A percentile compares a stretch with the other conserved stretches of the same genome.
phyloP scores from a whole-genome alignment of 2,113 vertebrate genomes.

The Heterocephalus glaber region DNA sequence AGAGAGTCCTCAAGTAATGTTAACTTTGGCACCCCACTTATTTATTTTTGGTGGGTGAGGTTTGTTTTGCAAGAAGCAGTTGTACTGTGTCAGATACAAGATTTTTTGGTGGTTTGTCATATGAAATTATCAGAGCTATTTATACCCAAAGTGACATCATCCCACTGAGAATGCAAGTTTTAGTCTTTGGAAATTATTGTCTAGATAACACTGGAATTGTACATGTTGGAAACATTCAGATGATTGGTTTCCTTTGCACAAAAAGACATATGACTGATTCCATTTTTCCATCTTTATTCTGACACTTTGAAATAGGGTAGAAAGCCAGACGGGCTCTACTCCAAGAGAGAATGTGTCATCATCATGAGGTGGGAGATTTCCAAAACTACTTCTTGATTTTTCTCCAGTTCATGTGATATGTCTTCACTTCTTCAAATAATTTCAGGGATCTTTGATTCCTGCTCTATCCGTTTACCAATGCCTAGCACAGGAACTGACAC shows the following conservation, averaged over 20 bases:
- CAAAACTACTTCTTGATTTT: not conserved
- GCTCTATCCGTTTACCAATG: not conserved
- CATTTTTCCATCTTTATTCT: slow-evolving; percentile 41
- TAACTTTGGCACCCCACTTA: not conserved
- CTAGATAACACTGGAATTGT: not conserved
- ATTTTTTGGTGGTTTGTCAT: not conserved
- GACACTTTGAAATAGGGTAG: slow-evolving; percentile 25
- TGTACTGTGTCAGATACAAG: not conserved
- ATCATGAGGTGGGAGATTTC: not conserved
- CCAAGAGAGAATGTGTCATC: not conserved
- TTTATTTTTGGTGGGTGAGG: not conserved
- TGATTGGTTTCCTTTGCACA: not conserved
- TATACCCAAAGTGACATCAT: not conserved
- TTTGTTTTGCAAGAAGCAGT: slow-evolving; percentile 38
- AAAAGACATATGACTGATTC: not conserved
- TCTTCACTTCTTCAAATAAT: not conserved
- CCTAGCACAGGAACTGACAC: not conserved
- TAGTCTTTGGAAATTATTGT: not conserved
- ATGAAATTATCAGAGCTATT: not conserved
- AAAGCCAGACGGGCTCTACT: not conserved
- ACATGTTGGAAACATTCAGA: slow-evolving; percentile 22
- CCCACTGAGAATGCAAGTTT: slow-evolving; percentile 24
- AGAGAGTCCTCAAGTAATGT: not conserved
- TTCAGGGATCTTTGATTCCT: not conserved
- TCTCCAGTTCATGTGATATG: not conserved